Evolutionary conservation across 2,797 vertebrate species (phyloP), one percentile per base, ranked within the genome.

Genomic region (Takifugu rubripes): DNA sequence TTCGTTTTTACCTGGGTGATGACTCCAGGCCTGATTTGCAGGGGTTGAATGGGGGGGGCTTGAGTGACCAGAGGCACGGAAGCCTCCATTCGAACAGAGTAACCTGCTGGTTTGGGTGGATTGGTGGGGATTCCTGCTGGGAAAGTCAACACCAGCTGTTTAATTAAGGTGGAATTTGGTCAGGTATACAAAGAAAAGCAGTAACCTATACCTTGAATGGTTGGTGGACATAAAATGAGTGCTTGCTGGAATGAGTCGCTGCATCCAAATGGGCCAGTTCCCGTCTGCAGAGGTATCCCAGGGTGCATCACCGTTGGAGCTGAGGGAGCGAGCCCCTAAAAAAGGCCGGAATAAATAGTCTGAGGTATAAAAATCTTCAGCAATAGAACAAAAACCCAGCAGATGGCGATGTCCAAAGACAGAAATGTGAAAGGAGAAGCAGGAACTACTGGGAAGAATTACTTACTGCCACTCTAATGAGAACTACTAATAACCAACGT

Each of bases 181-280:
- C 15, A 61, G 56, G 25, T 16, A 50, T 67, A 55, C 40, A 9
- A 54, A 59, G 24, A 59, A 54, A 54, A 61, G 17, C 56, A 52
- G 42, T 45, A 59, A 1, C 1, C 52, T 42, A 45, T 92, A 99
- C 97, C 96, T 97, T 96, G 96, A 82, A 99, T 85, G 70, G 93
- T 67, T 47, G 95, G 94, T 58, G 96, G 97, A 74, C 96, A 99
- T 56, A 99, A 92, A 84, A 99, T 98, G 76, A 99, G 81, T 0
- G 96, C 92, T 86, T 96, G 97, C 55, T 97, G 97, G 89, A 98
- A 99, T 81, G 96, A 93, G 72, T 99, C 97, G 55, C 84, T 91
- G 84, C 94, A 96, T 72, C 94, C 95, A 89, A 96, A 99, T 78
- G 94, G 97, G 74, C 93, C 93, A 81, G 89, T 92, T 85, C 94